A percentile compares a stretch with the other conserved stretches of the same genome.
Evolutionary conservation across 2,113 vertebrate genomes (phyloP).

Genomic region (Pseudorhombus dupliciocellatus): DNA sequence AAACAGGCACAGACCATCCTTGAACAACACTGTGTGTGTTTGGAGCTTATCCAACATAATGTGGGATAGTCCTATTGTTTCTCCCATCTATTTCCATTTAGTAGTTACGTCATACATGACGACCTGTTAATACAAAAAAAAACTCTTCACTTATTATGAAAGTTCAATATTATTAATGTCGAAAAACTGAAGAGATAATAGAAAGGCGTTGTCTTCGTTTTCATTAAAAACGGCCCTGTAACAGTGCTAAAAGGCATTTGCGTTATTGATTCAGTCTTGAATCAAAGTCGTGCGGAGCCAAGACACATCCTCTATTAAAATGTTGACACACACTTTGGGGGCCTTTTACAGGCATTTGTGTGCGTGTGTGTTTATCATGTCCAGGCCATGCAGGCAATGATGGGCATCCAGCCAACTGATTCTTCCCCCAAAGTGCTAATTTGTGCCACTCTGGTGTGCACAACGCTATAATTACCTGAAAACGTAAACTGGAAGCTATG

Average conservation of each 20-base stretch:
- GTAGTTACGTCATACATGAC: background rate
- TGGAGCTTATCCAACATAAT: background rate
- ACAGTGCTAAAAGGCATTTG: background rate
- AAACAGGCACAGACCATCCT: conserved; percentile 3
- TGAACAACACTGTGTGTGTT: background rate
- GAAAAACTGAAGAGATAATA: background rate
- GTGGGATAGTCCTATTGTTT: background rate
- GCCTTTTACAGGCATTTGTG: conserved; percentile 64
- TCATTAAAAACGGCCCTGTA: conserved; percentile 10
- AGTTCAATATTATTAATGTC: background rate
- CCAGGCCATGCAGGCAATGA: conserved; percentile 71
- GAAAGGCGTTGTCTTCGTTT: conserved; percentile 13
- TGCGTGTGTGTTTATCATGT: conserved; percentile 71
- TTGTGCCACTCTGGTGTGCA: conserved; percentile 79
- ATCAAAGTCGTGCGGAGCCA: conserved; percentile 18
- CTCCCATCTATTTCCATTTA: background rate
- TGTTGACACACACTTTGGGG: conserved; percentile 57
- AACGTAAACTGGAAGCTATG: conserved; percentile 84
- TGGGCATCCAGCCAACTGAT: conserved; percentile 78
- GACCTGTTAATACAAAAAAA: conserved; percentile 1
- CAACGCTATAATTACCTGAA: conserved; percentile 83
- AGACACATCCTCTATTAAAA: conserved; percentile 41
- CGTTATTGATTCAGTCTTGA: conserved; percentile 9
- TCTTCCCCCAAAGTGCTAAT: conserved; percentile 79
- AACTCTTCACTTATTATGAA: conserved; percentile 5